A percentile compares a stretch with the other conserved stretches of the same genome.
Evolutionary conservation across 2,888 invertebrate genomes (phyloP).

Genomic region (Drosophila kanekoi): DNA sequence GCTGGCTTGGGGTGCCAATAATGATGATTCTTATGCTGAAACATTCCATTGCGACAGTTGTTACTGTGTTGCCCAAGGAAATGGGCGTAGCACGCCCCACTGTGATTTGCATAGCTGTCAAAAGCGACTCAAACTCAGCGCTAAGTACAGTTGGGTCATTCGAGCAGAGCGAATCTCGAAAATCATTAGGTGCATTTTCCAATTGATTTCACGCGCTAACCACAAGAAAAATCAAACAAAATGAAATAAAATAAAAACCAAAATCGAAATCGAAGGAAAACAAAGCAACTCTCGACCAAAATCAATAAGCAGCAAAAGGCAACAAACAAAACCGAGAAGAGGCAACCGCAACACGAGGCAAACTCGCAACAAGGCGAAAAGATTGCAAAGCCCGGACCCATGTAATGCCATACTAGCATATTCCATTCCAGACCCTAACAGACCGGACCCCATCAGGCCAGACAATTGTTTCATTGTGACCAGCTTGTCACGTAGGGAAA

Average conservation of each 20-base stretch:
- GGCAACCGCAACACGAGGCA: conserved; percentile 56
- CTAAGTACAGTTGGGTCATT: conserved; percentile 63
- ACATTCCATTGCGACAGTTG: conserved; percentile 64
- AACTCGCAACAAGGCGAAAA: conserved; percentile 20
- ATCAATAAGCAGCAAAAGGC: conserved; percentile 77
- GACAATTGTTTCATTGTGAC: conserved; percentile 62
- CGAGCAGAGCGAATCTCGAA: conserved; percentile 47
- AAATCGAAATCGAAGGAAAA: conserved; percentile 15
- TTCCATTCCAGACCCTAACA: conserved; percentile 24
- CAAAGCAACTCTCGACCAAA: conserved; percentile 57
- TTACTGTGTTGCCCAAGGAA: conserved; percentile 50
- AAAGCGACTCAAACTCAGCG: conserved; percentile 16
- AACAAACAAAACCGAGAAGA: conserved; percentile 50
- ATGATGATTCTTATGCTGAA: conserved; percentile 34
- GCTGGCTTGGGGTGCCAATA: conserved; percentile 34
- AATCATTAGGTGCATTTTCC: conserved; percentile 79
- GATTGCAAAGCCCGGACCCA: conserved; percentile 41
- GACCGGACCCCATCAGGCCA: conserved; percentile 27
- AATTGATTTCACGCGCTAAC: conserved; percentile 75
- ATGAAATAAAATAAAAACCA: background rate
- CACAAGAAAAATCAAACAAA: conserved; percentile 40
- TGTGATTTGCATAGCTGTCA: conserved; percentile 52
- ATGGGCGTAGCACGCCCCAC: conserved; percentile 50
- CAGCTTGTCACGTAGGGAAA: conserved; percentile 57
- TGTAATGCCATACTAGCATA: background rate